These are phyloP conservation scores for Brachyhypopomus gauderio DNA, from an alignment of 2,113 vertebrate species.

Conservation along the genomic window DNA sequence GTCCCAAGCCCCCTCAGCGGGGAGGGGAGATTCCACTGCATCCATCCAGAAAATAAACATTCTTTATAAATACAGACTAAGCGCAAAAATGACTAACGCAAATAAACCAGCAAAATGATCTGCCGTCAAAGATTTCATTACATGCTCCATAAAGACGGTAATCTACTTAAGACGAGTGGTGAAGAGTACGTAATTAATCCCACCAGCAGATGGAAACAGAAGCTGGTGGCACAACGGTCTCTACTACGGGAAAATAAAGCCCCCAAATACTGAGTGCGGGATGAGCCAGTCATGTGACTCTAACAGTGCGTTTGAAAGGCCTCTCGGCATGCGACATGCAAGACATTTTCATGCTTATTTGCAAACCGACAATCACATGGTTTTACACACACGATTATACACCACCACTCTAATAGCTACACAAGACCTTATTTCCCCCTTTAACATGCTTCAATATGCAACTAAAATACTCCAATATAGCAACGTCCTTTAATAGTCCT, in stretches of 20 bases:
- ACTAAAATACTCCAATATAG: not conserved
- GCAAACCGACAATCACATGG: slow-evolving; percentile 29
- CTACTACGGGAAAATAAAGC: not conserved
- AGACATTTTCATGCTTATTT: slow-evolving; percentile 4
- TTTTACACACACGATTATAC: not conserved
- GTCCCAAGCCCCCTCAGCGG: not conserved
- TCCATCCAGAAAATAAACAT: slow-evolving; percentile 25
- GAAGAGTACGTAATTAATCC: slow-evolving; percentile 46
- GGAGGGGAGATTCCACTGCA: too few relatives aligned
- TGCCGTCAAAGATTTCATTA: slow-evolving; percentile 53
- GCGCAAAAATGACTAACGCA: slow-evolving; percentile 50
- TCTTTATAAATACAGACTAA: slow-evolving; percentile 27
- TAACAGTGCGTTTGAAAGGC: slow-evolving; percentile 16
- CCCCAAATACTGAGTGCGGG: slow-evolving; percentile 15
- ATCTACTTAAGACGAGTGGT: slow-evolving; percentile 41
- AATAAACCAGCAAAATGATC: slow-evolving; percentile 44
- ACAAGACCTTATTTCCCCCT: not conserved
- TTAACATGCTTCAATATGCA: slow-evolving; percentile 2
- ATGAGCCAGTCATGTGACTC: slow-evolving; percentile 12
- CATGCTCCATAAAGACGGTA: slow-evolving; percentile 52
- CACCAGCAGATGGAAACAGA: slow-evolving; percentile 32
- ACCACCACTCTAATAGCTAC: not conserved
- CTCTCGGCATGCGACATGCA: not conserved
- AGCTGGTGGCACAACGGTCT: slow-evolving; percentile 11
- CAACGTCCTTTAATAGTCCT: too few relatives aligned